phyloP scores from a whole-genome alignment of 92 coral and sea anemone species.

The Chrysogorgia sp. region DNA sequence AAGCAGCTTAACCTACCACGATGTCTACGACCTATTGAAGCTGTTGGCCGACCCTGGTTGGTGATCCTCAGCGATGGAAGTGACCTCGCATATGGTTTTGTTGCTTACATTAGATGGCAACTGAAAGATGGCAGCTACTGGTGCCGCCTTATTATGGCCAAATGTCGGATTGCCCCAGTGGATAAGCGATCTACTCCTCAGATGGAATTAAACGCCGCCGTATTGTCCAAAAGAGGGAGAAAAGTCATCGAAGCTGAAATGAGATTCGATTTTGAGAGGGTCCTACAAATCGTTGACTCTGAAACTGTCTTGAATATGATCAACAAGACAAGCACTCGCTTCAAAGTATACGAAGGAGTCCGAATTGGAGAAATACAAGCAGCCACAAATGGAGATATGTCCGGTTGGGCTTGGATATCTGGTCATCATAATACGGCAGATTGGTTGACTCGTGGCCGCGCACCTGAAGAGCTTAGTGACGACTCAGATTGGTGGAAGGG shows the following conservation, averaged over 20 bases:
- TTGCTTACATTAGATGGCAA: slow-evolving; percentile 68
- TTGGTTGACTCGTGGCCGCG: slow-evolving; percentile 20
- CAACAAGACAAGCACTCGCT: no score
- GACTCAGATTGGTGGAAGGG: slow-evolving; percentile 34
- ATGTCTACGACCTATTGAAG: slow-evolving; percentile 53
- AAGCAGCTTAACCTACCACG: slow-evolving; percentile 46
- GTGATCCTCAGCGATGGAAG: slow-evolving; percentile 65
- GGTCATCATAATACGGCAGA: slow-evolving; percentile 19
- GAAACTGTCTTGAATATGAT: slow-evolving; percentile 70
- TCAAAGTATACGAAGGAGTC: slow-evolving; percentile 61
- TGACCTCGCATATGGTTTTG: slow-evolving; percentile 64
- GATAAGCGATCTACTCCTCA: slow-evolving; percentile 66
- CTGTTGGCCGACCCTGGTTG: slow-evolving; percentile 59
- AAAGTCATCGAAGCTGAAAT: slow-evolving; percentile 65
- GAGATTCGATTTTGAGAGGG: slow-evolving; percentile 62
- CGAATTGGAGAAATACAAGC: slow-evolving; percentile 54
- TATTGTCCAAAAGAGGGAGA: slow-evolving; percentile 64
- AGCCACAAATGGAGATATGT: slow-evolving; percentile 13
- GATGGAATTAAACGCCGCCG: slow-evolving; percentile 64
- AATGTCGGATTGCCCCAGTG: slow-evolving; percentile 65
- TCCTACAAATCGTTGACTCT: slow-evolving; percentile 69
- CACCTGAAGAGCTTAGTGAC: not conserved
- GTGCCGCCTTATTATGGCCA: slow-evolving; percentile 68
- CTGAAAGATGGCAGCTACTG: slow-evolving; percentile 49
- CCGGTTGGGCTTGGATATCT: slow-evolving; percentile 31